These are phyloP conservation scores for Crocuta crocuta DNA, from an alignment of 2,113 vertebrate species.

Conservation along the genomic window DNA sequence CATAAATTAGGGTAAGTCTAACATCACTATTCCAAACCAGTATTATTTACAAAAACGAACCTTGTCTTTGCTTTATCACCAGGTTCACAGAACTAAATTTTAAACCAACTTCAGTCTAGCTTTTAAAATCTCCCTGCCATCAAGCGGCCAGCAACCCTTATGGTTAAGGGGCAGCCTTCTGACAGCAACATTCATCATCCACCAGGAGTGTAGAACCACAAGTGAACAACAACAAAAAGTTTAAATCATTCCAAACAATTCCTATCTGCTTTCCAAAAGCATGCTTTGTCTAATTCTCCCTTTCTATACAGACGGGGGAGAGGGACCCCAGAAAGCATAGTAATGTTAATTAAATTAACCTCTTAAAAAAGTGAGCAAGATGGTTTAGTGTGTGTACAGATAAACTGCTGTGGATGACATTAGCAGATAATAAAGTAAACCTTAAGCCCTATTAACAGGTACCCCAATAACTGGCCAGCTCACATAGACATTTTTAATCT, in stretches of 20 bases:
- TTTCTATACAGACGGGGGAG: slow-evolving; percentile 55
- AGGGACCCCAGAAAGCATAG: neutral
- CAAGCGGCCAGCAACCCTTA: slow-evolving; percentile 44
- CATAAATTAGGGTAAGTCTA: slow-evolving; percentile 79
- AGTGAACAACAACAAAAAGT: slow-evolving; percentile 53
- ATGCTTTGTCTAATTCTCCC: slow-evolving; percentile 69
- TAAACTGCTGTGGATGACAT: slow-evolving; percentile 17
- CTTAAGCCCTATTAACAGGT: slow-evolving; percentile 43
- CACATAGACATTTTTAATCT: slow-evolving; percentile 43
- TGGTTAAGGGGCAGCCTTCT: neutral
- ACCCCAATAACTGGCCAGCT: slow-evolving; percentile 28
- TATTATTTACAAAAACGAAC: slow-evolving; percentile 80
- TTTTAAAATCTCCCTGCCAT: slow-evolving; percentile 64
- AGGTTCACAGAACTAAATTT: slow-evolving; percentile 65
- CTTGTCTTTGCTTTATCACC: slow-evolving; percentile 53
- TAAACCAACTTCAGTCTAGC: slow-evolving; percentile 54
- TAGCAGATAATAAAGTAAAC: slow-evolving; percentile 52
- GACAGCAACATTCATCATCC: slow-evolving; percentile 66
- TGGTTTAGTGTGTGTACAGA: slow-evolving; percentile 46
- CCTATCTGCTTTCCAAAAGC: slow-evolving; percentile 68
- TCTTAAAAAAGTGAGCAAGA: slow-evolving; percentile 58
- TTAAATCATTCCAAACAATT: slow-evolving; percentile 67
- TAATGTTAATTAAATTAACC: slow-evolving; percentile 62
- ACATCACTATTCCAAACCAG: slow-evolving; percentile 71
- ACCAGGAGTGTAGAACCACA: slow-evolving; percentile 73